Base-by-base conservation (phyloP, 30 jellyfish, hydroid and myxozoan species). In the Pseudorhiza aurosa region DNA sequence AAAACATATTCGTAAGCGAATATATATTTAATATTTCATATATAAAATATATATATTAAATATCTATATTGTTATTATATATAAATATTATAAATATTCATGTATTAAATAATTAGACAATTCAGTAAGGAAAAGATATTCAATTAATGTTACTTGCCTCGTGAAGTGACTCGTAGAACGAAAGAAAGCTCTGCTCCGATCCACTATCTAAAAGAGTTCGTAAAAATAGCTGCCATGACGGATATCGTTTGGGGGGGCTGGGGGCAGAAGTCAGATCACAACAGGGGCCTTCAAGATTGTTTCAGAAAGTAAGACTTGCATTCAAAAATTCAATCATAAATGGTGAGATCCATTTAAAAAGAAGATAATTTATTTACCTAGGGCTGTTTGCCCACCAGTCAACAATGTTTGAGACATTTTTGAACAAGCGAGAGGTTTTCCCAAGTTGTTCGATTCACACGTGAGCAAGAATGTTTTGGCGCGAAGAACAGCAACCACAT, bases 181-280 rank as follows among this genome's bases (percentile, higher is more conserved):
- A 72, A 4, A 49, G 24, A 67, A 88, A 88, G 9, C 97, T 90
- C 25, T 87, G 84, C 25, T 88, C 97, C 19, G 95, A 85, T 17
- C 50, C 82, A 72, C 72, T 70, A 28, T 88, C 97, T 88, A 58
- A 45, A 72, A 85, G 25, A 26, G n/a, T n/a, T n/a, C n/a, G n/a
- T n/a, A n/a, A n/a, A n/a, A n/a, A n/a, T n/a, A n/a, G n/a, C n/a
- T n/a, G n/a, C n/a, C n/a, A n/a, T n/a, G n/a, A n/a, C n/a, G n/a
- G n/a, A n/a, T n/a, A n/a, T n/a, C n/a, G n/a, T n/a, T n/a, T n/a
- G n/a, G n/a, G n/a, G n/a, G n/a, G n/a, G n/a, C n/a, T n/a, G n/a
- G n/a, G n/a, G n/a, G n/a, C n/a, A n/a, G n/a, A n/a, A n/a, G n/a
- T n/a, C n/a, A n/a, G n/a, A n/a, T n/a, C n/a, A n/a, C n/a, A n/a